Evolutionary conservation across 2,888 invertebrate genomes (phyloP), one percentile per base, ranked within the genome.

Genomic region (Drosophila kanekoi): DNA sequence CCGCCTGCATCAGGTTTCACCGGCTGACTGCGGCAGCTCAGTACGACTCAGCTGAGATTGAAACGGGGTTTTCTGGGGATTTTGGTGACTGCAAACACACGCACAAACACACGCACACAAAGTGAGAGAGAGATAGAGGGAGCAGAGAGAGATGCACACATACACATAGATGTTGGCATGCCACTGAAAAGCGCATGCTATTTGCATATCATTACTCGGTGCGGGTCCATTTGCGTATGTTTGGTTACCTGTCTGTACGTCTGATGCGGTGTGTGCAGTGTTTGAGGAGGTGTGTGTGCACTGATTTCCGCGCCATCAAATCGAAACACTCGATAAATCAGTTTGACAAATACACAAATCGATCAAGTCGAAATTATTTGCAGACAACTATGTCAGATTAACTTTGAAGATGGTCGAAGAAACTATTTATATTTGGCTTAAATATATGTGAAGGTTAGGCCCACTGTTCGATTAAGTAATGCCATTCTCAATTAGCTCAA

Each of bases 191-290:
- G 82, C 77, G 82, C 84, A 84, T 72, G 61, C 84, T 85, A 84
- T 85, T 85, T 84, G 86, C 84, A 85, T 84, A 84, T 80, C 86
- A 85, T 86, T 85, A 86, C 80, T 28, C 57, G 70, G 67, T 76
- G 75, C 68, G 69, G 72, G 59, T 65, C 56, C 51, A 62, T 59
- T 38, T 59, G 63, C 66, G 32, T 74, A 48, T 61, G 56, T 62
- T 51, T 64, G 72, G 38, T 57, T 62, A 37, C 41, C 40, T 40
- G 41, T 44, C 14, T 41, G 16, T 56, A n/a, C 44, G 52, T 43
- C 51, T 52, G 16, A 41, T 28, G 38, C 20, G 32, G 49, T 41
- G 10, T 37, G 9, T 20, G 23, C 18, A 13, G 38, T 32, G 38
- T 23, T 49, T 58, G 60, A 49, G 51, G 38, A 47, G 61, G 1